A percentile compares a stretch with the other conserved stretches of the same genome.
Conservation (phyloP, 2,888 invertebrate genomes). For the Noctua comes region DNA sequence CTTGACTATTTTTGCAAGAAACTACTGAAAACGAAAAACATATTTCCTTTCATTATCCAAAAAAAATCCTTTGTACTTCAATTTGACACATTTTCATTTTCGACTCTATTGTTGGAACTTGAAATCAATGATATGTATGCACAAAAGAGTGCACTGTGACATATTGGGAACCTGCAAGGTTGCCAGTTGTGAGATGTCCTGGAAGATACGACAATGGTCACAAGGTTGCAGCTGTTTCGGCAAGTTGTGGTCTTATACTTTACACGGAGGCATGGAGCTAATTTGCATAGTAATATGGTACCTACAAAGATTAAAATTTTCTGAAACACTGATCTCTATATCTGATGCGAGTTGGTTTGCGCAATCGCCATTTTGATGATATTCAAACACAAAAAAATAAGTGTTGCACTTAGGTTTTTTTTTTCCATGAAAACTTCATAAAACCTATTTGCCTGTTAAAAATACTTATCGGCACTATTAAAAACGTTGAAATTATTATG, state of each 20-base stretch:
- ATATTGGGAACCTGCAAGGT: slow-evolving; percentile 40
- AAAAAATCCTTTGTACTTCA: not conserved
- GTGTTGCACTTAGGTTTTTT: not conserved
- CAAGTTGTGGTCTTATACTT: not conserved
- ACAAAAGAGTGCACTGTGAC: slow-evolving; percentile 1
- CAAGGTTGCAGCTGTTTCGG: slow-evolving; percentile 40
- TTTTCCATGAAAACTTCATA: not conserved
- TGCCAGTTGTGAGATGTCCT: slow-evolving; percentile 41
- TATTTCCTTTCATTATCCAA: not conserved
- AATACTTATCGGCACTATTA: not conserved
- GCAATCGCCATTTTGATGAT: not conserved
- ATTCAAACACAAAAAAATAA: not conserved
- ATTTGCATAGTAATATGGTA: slow-evolving; percentile 23
- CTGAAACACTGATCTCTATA: not conserved
- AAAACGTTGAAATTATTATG: not conserved
- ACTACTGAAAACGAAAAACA: not conserved
- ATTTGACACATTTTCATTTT: not conserved
- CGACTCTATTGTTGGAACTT: not conserved
- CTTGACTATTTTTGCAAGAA: not conserved
- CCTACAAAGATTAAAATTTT: slow-evolving; percentile 1
- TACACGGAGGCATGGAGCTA: not conserved
- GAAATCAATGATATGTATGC: slow-evolving; percentile 17
- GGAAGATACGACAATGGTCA: slow-evolving; percentile 49
- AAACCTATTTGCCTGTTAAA: not conserved
- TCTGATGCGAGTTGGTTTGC: not conserved